Evolutionary conservation across 2,888 invertebrate species (phyloP).

Genomic region (Teleiodes luculella): DNA sequence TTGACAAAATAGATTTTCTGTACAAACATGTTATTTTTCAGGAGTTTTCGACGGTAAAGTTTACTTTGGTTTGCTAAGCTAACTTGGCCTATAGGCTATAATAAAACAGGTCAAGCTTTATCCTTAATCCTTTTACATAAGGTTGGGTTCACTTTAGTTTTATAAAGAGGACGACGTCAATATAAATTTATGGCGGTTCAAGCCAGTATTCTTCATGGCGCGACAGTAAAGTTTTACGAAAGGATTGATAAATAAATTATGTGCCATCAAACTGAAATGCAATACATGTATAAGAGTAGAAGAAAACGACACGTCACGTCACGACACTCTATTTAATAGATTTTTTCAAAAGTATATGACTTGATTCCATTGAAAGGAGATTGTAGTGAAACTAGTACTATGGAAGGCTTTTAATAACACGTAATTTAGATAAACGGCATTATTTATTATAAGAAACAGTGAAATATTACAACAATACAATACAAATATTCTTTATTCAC

Average conservation of each 20-base stretch:
- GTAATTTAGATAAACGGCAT: too few species aligned
- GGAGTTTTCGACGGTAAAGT: background rate
- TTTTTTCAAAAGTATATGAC: too few species aligned
- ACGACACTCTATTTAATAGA: too few species aligned
- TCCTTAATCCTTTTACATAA: constrained; percentile 20
- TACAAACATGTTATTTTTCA: background rate
- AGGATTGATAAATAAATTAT: constrained; percentile 20
- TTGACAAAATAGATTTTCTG: background rate
- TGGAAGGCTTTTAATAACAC: too few species aligned
- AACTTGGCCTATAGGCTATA: constrained; percentile 25
- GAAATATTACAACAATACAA: too few species aligned
- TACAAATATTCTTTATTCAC: too few species aligned
- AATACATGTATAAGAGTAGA: too few species aligned
- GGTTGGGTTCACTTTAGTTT: constrained; percentile 23
- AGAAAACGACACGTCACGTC: too few species aligned
- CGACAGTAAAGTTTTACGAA: constrained; percentile 32
- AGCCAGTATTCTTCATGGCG: background rate
- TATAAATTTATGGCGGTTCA: constrained; percentile 38
- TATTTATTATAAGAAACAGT: too few species aligned
- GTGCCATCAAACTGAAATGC: too few species aligned
- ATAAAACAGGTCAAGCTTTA: constrained; percentile 25
- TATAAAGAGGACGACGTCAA: constrained; percentile 21
- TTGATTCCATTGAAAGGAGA: too few species aligned
- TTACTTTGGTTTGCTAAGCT: constrained; percentile 1
- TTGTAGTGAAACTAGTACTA: too few species aligned